Base-by-base conservation (phyloP, 2,113 vertebrate species). In the Centropristis striata region DNA sequence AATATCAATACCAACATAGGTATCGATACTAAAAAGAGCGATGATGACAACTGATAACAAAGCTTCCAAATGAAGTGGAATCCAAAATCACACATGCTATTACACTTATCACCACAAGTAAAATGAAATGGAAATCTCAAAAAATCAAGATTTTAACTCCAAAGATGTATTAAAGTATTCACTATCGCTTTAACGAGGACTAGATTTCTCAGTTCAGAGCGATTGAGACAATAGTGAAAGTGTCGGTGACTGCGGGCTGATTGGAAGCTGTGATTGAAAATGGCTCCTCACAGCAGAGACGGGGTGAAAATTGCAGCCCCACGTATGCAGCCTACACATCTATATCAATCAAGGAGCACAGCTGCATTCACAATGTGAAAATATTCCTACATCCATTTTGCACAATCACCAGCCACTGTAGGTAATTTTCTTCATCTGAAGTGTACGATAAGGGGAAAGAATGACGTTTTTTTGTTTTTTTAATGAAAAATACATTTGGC, bases 341-440 rank as follows among this genome's bases (percentile, higher is more conserved):
- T 79, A 55, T 81, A 79, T 86, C 78, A 88, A 82, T 88, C 75
- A 86, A 47, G 64, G 11, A n/a, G 44, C 67, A 66, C 78, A 89
- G 79, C 79, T 83, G 85, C 80, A 65, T 21, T 71, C 42, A 63
- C 41, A 66, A 74, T 46, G n/a, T 69, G 77, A 81, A n/a, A 58
- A 85, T 66, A 61, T 86, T 79, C 59, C n/a, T n/a, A 59, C 75
- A 83, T 81, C 25, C 42, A 66, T 83, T 73, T 69, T 36, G 51
- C 60, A 72, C 71, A 75, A 70, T 72, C 57, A 54, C 73, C 36
- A 47, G 51, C 77, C 68, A 63, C 50, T 2, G 1, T n/a, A 64
- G 23, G 20, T 66, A 8, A 75, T 78, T 70, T 49, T 23, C 47
- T 57, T 55, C 9, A 5, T 63, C 55, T 60, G 21, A 69, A 51